These are phyloP conservation scores for Xylota segnis DNA, from an alignment of 2,888 invertebrate genomes.

Conservation along the genomic window DNA sequence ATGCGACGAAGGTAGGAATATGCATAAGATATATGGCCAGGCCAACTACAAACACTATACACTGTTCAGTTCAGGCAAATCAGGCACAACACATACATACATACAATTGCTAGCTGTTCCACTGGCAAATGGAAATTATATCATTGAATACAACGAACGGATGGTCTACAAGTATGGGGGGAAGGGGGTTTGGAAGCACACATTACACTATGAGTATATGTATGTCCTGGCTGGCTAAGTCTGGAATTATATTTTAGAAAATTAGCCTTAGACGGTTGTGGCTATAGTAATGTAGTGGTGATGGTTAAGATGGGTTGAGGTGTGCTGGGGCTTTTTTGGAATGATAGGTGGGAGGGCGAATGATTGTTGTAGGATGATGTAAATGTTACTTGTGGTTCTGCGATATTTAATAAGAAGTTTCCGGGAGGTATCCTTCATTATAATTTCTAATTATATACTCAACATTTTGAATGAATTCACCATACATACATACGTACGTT, in stretches of 20 bases:
- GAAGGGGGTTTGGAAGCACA: slow-evolving; percentile 25
- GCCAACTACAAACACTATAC: slow-evolving; percentile 65
- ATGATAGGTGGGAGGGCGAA: too few relatives aligned
- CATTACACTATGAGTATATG: too few relatives aligned
- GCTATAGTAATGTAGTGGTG: slow-evolving; percentile 52
- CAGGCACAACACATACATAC: slow-evolving; percentile 24
- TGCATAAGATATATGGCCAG: slow-evolving; percentile 75
- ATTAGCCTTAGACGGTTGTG: slow-evolving; percentile 73
- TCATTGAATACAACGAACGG: slow-evolving; percentile 65
- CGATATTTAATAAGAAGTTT: slow-evolving; percentile 64
- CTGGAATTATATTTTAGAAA: slow-evolving; percentile 74
- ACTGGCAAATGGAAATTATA: slow-evolving; percentile 68
- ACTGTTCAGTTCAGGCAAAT: slow-evolving; percentile 41
- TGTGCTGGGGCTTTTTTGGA: slow-evolving; percentile 2
- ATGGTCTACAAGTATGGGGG: slow-evolving; percentile 55
- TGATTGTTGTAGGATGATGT: slow-evolving; percentile 28
- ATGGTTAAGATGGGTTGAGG: slow-evolving; percentile 27
- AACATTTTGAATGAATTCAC: slow-evolving; percentile 35
- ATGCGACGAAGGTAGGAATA: slow-evolving; percentile 77
- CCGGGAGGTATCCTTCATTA: slow-evolving; percentile 71
- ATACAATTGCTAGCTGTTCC: slow-evolving; percentile 51
- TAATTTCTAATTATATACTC: slow-evolving; percentile 77
- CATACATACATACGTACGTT: not conserved
- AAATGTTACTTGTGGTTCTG: slow-evolving; percentile 59
- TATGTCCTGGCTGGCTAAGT: slow-evolving; percentile 61